Evolutionary conservation across 2,113 vertebrate genomes (phyloP).

Genomic region (Ginglymostoma cirratum): DNA sequence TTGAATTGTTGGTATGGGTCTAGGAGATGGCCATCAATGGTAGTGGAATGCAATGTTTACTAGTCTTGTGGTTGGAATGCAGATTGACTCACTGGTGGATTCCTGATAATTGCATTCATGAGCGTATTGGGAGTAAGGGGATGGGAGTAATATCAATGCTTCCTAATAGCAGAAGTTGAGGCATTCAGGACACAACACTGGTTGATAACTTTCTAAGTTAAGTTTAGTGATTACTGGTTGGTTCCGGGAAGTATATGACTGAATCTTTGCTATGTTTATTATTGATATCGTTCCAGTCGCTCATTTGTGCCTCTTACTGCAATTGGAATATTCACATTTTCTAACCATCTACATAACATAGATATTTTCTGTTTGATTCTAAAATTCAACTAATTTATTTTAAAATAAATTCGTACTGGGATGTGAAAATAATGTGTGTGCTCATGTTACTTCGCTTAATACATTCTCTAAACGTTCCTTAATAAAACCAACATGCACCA

Average conservation of each 20-base stretch:
- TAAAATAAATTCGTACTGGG: background rate
- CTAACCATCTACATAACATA: background rate
- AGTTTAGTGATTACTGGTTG: background rate
- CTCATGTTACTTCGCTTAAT: background rate
- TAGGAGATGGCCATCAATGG: background rate
- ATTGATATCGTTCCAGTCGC: background rate
- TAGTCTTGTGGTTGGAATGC: background rate
- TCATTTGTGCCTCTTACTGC: background rate
- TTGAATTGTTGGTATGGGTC: background rate
- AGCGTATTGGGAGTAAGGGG: background rate
- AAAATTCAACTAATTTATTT: background rate
- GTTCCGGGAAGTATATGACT: background rate
- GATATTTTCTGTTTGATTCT: constrained; percentile 1
- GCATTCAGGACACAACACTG: background rate
- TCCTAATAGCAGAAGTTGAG: too few relatives aligned
- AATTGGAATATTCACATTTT: background rate
- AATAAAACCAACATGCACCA: background rate
- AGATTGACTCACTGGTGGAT: background rate
- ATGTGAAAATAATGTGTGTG: background rate
- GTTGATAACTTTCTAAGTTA: background rate
- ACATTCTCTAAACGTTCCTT: background rate
- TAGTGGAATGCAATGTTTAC: background rate
- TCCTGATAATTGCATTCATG: background rate
- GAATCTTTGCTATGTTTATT: background rate
- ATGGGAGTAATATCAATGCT: background rate